phyloP scores from a whole-genome alignment of 2,797 vertebrate genomes.

The Euphonia xanthogaster region DNA sequence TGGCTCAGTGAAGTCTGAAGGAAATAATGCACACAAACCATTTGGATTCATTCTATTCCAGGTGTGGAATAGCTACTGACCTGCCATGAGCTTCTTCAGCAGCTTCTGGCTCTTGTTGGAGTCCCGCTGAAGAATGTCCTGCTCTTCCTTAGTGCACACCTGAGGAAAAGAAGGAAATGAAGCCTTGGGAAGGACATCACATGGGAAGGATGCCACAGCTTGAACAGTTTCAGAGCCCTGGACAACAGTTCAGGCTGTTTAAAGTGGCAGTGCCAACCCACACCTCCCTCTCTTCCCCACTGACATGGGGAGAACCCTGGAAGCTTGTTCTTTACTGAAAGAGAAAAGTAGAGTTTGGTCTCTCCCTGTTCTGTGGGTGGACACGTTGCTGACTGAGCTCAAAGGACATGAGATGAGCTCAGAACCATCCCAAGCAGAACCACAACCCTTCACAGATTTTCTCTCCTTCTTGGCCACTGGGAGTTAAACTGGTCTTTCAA shows the following conservation, averaged over 20 bases:
- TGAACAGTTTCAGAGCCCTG: background rate
- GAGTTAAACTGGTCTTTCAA: background rate
- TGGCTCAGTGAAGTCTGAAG: background rate
- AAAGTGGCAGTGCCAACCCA: background rate
- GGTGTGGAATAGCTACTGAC: constrained; percentile 64
- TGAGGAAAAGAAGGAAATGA: constrained; percentile 37
- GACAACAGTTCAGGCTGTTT: background rate
- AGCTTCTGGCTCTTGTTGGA: constrained; percentile 98
- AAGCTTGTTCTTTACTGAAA: background rate
- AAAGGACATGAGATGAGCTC: background rate
- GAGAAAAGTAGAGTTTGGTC: background rate
- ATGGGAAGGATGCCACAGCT: background rate
- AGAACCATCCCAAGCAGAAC: background rate
- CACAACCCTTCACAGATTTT: background rate
- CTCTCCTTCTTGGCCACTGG: background rate
- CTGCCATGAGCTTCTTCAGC: constrained; percentile 93
- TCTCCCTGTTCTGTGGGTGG: background rate
- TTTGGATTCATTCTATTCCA: background rate
- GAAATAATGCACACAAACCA: background rate
- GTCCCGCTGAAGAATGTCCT: constrained; percentile 91
- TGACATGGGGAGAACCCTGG: fast-evolving
- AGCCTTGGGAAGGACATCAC: background rate
- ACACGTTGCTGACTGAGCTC: background rate
- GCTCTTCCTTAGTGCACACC: constrained; percentile 96
- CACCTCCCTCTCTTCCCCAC: background rate